Conservation (phyloP, 2,797 vertebrate species). For the Chiropotes sagulatus region DNA sequence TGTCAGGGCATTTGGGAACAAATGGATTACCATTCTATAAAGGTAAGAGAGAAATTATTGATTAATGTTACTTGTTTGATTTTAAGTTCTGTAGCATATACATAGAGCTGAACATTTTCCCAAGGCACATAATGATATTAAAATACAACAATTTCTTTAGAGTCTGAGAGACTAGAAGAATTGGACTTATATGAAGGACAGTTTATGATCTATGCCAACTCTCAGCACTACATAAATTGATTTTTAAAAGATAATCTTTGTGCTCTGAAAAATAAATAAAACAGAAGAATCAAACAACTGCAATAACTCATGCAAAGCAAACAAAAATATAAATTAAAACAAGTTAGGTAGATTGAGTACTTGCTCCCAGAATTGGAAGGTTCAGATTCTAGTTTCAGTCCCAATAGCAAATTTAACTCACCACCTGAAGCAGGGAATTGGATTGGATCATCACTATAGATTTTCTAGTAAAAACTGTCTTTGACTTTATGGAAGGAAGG, state of each 20-base stretch:
- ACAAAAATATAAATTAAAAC: background rate
- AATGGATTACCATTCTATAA: background rate
- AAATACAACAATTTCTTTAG: background rate
- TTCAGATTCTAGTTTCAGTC: background rate
- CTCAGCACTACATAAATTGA: background rate
- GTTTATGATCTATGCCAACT: background rate
- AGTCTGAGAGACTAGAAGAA: background rate
- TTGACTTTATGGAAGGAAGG: background rate
- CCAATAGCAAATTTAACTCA: background rate
- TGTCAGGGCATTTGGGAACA: background rate
- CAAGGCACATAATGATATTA: background rate
- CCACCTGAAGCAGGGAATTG: background rate
- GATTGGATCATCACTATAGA: background rate
- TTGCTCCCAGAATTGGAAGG: background rate
- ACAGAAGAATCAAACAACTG: background rate
- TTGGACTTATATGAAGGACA: background rate
- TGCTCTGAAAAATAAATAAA: conserved; percentile 9
- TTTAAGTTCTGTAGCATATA: background rate
- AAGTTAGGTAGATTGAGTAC: background rate
- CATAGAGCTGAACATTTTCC: background rate
- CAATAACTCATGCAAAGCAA: background rate
- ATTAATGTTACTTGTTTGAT: background rate
- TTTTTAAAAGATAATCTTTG: background rate
- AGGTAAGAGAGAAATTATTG: background rate
- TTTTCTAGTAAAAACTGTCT: background rate